Conservation (phyloP, 2,113 vertebrate species). For the Miniopterus natalensis region DNA sequence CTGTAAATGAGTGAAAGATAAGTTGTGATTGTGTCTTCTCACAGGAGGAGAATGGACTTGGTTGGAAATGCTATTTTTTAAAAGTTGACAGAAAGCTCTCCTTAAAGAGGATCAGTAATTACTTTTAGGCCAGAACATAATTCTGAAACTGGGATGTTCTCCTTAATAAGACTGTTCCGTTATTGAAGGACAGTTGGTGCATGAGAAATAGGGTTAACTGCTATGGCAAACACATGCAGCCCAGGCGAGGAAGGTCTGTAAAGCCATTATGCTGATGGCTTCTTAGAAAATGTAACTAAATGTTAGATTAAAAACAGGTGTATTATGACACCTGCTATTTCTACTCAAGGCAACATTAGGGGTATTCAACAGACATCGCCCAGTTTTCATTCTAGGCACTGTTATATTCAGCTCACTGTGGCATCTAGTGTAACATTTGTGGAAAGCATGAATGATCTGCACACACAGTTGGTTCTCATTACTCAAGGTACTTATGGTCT, state of each 20-base stretch:
- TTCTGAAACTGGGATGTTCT: background rate
- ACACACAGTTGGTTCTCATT: background rate
- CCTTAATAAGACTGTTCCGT: background rate
- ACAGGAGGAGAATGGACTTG: background rate
- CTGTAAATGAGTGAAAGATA: background rate
- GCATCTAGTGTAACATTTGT: background rate
- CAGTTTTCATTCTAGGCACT: background rate
- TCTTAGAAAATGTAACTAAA: slow-evolving; percentile 23
- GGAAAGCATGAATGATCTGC: background rate
- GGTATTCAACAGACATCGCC: background rate
- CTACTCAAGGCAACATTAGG: background rate
- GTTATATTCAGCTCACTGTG: background rate
- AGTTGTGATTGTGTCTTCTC: background rate
- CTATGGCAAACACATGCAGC: background rate
- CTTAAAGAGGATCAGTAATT: background rate
- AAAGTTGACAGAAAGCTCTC: background rate
- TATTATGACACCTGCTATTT: background rate
- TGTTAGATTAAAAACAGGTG: background rate
- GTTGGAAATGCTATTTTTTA: background rate
- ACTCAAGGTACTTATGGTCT: background rate
- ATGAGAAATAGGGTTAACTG: background rate
- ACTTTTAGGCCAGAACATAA: background rate
- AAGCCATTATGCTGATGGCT: background rate
- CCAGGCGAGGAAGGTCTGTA: background rate
- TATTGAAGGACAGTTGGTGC: background rate